Base-by-base conservation (phyloP, 2,113 vertebrate genomes). In the Halichoeres trimaculatus region DNA sequence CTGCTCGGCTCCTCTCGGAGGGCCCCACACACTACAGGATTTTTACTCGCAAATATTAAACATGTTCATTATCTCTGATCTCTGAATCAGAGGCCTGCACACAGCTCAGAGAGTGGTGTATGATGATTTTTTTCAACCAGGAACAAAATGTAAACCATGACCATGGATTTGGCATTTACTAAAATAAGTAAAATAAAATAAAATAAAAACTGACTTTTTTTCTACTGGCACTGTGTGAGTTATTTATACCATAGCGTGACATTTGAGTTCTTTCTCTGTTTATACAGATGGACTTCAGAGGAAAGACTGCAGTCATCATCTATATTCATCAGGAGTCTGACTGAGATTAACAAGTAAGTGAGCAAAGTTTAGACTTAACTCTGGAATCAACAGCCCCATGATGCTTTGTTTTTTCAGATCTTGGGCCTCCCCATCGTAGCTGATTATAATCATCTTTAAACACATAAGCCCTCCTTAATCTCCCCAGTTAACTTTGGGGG, bases 381-480 rank as follows among this genome's bases (percentile, higher is more conserved):
- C 8, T 19, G 3, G 16, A 14, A 0, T 52, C 1, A 3, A 45
- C 41, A 38, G 17, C 34, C 48, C 50, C 52, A 14, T 48, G 36
- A 38, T 64, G 23, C 36, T 50, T 22, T 5, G 40, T 76, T 38
- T 26, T 5, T 74, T 56, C 48, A 80, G 43, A 75, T 71, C 12
- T 48, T 67, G 26, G 55, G 20, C 47, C 66, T 77, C 10, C 4
- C 40, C 43, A 75, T 70, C 56, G 73, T 40, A 76, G 84, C 43
- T 80, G 22, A 85, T 86, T 81, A 51, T 30, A 78, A 84, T 75
- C 60, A 13, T 40, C 26, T 82, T 78, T 78, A 75, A 75, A 80
- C 57, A 60, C 41, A 71, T 47, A 47, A 73, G n/a, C 38, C 17
- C 34, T 50, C 24, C 24, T 22, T 74, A 57, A 74, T 65, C 56